Evolutionary conservation across 2,797 vertebrate species (phyloP), one percentile per base, ranked within the genome.

Genomic region (Ctenosaura bakeri): DNA sequence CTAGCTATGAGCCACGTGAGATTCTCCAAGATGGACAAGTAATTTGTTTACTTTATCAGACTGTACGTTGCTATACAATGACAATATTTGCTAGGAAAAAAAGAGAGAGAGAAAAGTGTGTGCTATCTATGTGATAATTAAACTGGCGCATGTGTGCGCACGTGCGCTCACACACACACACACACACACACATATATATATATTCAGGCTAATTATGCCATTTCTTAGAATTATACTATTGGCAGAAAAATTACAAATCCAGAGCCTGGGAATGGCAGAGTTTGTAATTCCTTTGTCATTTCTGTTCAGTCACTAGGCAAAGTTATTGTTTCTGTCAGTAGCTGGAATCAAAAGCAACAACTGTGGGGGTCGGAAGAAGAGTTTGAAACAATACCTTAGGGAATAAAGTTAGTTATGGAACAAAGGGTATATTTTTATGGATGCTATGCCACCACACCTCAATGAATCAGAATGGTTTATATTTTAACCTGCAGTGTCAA

Each of bases 191-290:
- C 42, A 46, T 4, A 46, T 4, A 46, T 4, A 46, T 4, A 1
- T 76, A 20, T 83, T 85, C 74, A 86, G 8, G 71, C 12, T 62
- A 93, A 54, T 92, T 92, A 85, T 88, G 64, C 0, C 73, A 0
- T 94, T 95, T 92, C 73, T 84, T 90, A 18, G 38, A 91, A 92
- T 92, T 94, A 89, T 5, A 54, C 81, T 80, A 78, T 95, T 95
- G 93, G 91, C 93, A 92, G 88, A 86, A 94, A 90, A 16, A 0
- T 0, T 10, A 81, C 9, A 87, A 83, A 24, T 81, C 18, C 52
- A n/a, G 86, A 94, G 90, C 77, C 89, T 94, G 93, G 91, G 92
- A 0, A 29, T 92, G 83, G 50, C 92, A 92, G 20, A 1, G 1
- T 89, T 79, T 91, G 16, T 92, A 94, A 95, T 82, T 92, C 90